Evolutionary conservation across 2,888 invertebrate genomes (phyloP), one percentile per base, ranked within the genome.

Genomic region (Myathropa florea): DNA sequence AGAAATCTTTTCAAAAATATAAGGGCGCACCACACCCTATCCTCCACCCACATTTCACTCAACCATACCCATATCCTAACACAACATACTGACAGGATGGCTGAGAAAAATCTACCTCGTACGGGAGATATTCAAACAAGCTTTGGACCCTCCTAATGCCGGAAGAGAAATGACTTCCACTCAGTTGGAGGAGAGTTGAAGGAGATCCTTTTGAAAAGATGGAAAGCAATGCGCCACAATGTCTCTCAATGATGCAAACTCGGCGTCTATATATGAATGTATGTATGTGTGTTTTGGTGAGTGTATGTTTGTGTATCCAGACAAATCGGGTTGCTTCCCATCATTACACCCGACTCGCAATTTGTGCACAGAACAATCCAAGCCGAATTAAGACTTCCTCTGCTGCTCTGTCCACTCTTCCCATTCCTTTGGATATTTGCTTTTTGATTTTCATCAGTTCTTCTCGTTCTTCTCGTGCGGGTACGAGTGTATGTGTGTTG

Each of bases 131-230:
- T n/a, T 46, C 36, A 39, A 39, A 60, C 23, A 64, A 46, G 26
- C 39, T 53, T 71, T 76, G 68, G 10, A 23, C 82, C 73, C 68
- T 68, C 24, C 65, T 82, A 78, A 78, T 82, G 85, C 82, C 85
- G 85, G 85, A 86, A 86, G 85, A 78, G 85, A 75, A 82, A 86
- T 68, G 63, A 46, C 73, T 60, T 82, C 72, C 24, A 77, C 57
- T 76, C 72, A n/a, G 39, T 46, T 46, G 46, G 46, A 46, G 46
- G 46, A 39, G 39, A 39, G 39, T n/a, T 39, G 39, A 39, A 39
- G 39, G 39, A 46, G 46, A 46, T 46, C 46, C 46, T 46, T 46
- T 46, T 18, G 46, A 18, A 46, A 46, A 46, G 46, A 46, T 46
- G 46, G 46, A 46, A 21, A 46, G 46, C 46, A 18, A n/a, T 46